Evolutionary conservation across 92 coral and sea anemone species (phyloP).

Genomic region (Epizoanthus ramosus): DNA sequence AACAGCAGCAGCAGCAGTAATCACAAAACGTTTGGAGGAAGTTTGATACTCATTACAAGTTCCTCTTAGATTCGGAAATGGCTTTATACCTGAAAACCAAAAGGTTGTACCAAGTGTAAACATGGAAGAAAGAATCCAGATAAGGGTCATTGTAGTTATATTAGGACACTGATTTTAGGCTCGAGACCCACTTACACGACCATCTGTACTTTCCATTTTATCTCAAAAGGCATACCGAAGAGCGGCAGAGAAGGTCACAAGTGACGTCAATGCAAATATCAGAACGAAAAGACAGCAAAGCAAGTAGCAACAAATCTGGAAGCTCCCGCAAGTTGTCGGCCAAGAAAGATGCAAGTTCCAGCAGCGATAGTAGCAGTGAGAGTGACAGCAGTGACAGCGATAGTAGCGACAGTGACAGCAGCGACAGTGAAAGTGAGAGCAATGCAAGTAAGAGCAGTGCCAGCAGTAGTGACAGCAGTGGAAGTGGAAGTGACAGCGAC

Average conservation of each 20-base stretch:
- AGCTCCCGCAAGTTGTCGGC: slow-evolving; percentile 27
- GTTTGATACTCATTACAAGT: too few relatives aligned
- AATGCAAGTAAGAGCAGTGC: background rate
- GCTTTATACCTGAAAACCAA: too few relatives aligned
- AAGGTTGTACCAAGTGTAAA: too few relatives aligned
- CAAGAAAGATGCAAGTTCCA: slow-evolving; percentile 20
- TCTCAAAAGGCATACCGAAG: background rate
- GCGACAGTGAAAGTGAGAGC: slow-evolving; percentile 2
- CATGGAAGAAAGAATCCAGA: too few relatives aligned
- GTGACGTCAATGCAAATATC: background rate
- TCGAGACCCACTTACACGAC: background rate
- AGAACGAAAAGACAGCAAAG: slow-evolving; percentile 22
- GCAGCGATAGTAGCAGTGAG: slow-evolving; percentile 13
- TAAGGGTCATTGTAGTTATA: too few relatives aligned
- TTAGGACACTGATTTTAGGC: too few relatives aligned
- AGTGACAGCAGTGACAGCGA: slow-evolving; percentile 16
- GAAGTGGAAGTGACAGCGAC: background rate
- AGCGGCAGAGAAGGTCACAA: slow-evolving; percentile 8
- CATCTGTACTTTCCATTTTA: background rate
- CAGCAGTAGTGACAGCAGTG: background rate
- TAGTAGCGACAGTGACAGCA: slow-evolving; percentile 3
- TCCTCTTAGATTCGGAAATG: too few relatives aligned
- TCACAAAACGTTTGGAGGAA: too few relatives aligned
- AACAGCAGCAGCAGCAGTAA: too few relatives aligned
- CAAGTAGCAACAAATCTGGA: background rate